Percentiles rank a stretch among this genome's conserved stretches.
Conservation (phyloP, 2,113 vertebrate species). For the Pandion haliaetus region DNA sequence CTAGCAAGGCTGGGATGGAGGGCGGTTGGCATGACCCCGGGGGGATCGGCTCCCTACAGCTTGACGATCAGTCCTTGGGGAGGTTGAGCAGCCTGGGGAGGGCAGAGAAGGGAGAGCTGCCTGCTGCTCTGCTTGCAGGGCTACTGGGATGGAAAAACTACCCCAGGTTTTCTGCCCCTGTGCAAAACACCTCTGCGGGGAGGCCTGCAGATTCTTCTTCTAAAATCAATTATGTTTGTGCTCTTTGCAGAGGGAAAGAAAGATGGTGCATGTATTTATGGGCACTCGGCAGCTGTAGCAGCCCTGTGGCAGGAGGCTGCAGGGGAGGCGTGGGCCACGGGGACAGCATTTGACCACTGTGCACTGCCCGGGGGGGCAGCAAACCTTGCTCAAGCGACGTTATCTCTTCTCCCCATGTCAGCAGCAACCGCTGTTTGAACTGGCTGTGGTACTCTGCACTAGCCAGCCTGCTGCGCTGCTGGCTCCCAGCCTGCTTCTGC, state of each 20-base stretch:
- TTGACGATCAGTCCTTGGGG: background rate
- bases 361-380: background rate
- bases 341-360: background rate
- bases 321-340: too few relatives aligned
- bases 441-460: background rate
- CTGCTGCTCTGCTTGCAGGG: background rate
- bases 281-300: background rate
- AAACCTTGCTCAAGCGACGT: background rate
- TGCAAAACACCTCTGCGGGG: conserved; percentile 33
- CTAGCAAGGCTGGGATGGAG: background rate
- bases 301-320: background rate
- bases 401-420: background rate
- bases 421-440: background rate
- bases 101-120: background rate
- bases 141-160: background rate
- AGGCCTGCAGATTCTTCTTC: conserved; percentile 29
- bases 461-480: background rate
- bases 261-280: background rate
- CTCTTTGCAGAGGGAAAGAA: conserved; percentile 11
- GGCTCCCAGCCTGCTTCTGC: background rate
- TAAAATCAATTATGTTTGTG: conserved; percentile 59
- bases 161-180: conserved; percentile 26
- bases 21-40: rapidly evolving
- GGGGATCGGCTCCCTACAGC: background rate
- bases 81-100: background rate